Conservation (phyloP, 2,113 vertebrate genomes). For the Alces alces region DNA sequence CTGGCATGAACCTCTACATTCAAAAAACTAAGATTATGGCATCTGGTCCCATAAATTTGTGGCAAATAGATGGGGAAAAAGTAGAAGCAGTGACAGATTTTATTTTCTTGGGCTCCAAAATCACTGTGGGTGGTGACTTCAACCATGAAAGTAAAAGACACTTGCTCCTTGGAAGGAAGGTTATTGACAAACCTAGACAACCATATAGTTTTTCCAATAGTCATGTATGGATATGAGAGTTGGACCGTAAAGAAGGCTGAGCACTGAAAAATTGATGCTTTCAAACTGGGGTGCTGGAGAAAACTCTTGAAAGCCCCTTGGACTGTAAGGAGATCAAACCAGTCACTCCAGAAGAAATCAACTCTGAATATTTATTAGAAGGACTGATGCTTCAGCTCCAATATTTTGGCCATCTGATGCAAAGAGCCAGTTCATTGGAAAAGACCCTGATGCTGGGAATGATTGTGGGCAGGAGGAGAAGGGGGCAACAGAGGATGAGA, state of each 20-base stretch:
- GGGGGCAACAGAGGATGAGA: background rate
- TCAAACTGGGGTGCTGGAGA: background rate
- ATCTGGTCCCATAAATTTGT: background rate
- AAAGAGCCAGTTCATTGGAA: background rate
- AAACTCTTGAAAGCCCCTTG: background rate
- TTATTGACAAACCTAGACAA: background rate
- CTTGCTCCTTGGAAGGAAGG: background rate
- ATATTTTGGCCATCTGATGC: background rate
- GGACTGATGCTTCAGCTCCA: background rate
- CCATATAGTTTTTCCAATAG: background rate
- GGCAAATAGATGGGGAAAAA: background rate
- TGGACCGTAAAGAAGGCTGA: background rate
- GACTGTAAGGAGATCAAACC: background rate
- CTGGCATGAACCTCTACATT: background rate
- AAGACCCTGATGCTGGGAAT: background rate
- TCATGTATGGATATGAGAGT: background rate
- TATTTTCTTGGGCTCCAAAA: background rate
- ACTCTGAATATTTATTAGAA: background rate
- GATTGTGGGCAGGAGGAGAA: background rate
- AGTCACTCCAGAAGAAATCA: background rate
- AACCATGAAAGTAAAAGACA: background rate
- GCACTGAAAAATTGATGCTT: background rate
- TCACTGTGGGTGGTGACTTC: background rate
- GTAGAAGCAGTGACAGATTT: background rate
- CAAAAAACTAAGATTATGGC: background rate